Evolutionary conservation across 2,888 invertebrate genomes (phyloP), one percentile per base, ranked within the genome.

Genomic region (Lumbricus terrestris): DNA sequence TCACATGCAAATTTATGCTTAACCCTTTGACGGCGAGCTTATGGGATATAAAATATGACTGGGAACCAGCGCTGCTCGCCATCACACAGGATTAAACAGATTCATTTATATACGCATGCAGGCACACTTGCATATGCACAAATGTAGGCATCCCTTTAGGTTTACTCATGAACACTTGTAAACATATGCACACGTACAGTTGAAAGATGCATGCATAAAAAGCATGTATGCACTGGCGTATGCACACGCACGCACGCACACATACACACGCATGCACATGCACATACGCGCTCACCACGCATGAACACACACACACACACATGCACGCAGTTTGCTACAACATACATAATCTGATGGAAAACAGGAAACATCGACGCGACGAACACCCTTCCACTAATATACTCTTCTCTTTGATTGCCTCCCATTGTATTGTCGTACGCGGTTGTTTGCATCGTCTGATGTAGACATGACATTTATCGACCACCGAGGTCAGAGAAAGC

Each of bases 381-480:
- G n/a, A 69, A 69, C 69, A 69, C 69, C 69, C 69, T n/a, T n/a
- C 8, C 69, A n/a, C 69, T 69, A 8, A n/a, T 40, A 40, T 69
- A 69, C n/a, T n/a, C 69, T 69, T n/a, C 69, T 69, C 69, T 69
- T n/a, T 69, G 69, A 69, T 69, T 69, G 29, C 69, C 69, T 69
- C 29, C 69, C 69, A 69, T 69, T 69, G 69, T 69, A n/a, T 69
- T 69, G 69, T 69, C n/a, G n/a, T 29, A 69, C 0, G 69, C 29
- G 69, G 8, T n/a, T 69, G 69, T 69, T 69, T 69, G 69, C n/a
- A 16, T 69, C n/a, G n/a, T 69, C 69, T 69, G 69, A 69, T n/a
- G 69, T 69, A 69, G 69, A 69, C 69, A 69, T 69, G 69, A 69
- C 69, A 69, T 69, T 69, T 69, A 69, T 69, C 69, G 69, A 69